Base-by-base conservation (phyloP, 2,888 invertebrate species). In the Nesidiocoris tenuis region DNA sequence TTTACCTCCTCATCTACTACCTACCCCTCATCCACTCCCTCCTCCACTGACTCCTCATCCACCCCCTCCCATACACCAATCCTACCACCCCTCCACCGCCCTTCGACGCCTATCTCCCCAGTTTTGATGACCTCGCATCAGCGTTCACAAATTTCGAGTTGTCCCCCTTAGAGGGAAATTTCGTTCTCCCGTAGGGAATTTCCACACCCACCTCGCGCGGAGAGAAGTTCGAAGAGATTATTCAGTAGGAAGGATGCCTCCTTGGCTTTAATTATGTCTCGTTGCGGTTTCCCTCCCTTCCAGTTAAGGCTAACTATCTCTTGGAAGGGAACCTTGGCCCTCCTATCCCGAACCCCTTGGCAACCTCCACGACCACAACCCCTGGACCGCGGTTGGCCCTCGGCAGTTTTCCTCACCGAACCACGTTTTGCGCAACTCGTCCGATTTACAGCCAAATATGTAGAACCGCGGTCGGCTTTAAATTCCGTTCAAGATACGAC, bases 231-330 rank as follows among this genome's bases (percentile, higher is more conserved):
- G 39, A 39, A 59, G 74, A 74, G 74, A 74, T 74, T 74, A 74
- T 74, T 74, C 74, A 74, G 74, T 55, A 21, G 23, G 57, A 24
- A 24, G 64, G 74, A 23, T 61, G 75, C 65, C 68, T 75, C 68
- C 75, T 75, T 75, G 75, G 65, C 75, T 75, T 75, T 75, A 75
- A 75, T 75, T 75, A 75, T 75, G 75, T 75, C 75, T 75, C 61
- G 75, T 75, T 75, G 75, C 59, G 75, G 75, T 65, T 57, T 61
- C 68, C 68, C 12, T 39, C 3, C 39, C 39, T 12, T 39, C 39
- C 65, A 56, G 65, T 54, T 54, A 70, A 61, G 39, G 74, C 74
- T 74, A 74, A 74, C 74, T 74, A 74, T 72, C 72, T 72, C 72
- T 72, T 72, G 39, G 39, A 63, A 54, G 63, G 61, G 59, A 39